phyloP scores from a whole-genome alignment of 2,888 invertebrate genomes.

The Aleiodes testaceus region DNA sequence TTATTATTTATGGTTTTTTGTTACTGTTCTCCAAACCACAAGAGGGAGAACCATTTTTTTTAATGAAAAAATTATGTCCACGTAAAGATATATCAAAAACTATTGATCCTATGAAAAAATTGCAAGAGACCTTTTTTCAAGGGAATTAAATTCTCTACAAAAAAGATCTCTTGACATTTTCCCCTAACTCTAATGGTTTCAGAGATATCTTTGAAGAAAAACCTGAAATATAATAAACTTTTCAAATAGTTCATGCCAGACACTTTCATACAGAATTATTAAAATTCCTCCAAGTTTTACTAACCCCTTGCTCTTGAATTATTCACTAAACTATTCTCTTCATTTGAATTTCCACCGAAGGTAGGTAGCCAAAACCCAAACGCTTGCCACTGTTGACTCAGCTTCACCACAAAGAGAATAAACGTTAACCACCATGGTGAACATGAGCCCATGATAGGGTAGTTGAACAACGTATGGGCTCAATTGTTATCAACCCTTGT shows the following conservation, averaged over 20 bases:
- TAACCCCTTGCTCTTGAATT: conserved; percentile 30
- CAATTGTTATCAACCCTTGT: conserved; percentile 15
- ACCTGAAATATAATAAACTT: background rate
- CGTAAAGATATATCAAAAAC: too few relatives aligned
- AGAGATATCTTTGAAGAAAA: too few relatives aligned
- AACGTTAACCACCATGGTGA: conserved; percentile 39
- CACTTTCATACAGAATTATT: too few relatives aligned
- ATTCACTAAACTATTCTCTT: conserved; percentile 29
- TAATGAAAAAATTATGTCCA: too few relatives aligned
- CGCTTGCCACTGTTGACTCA: conserved; percentile 57
- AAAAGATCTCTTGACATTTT: too few relatives aligned
- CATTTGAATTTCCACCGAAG: conserved; percentile 24
- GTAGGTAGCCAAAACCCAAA: conserved; percentile 51
- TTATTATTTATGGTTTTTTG: too few relatives aligned
- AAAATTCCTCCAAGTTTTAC: background rate
- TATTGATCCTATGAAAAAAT: too few relatives aligned
- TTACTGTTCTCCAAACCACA: too few relatives aligned
- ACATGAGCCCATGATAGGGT: conserved; percentile 36
- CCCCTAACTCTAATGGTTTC: too few relatives aligned
- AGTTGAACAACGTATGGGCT: conserved; percentile 7
- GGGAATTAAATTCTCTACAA: too few relatives aligned
- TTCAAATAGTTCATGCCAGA: background rate
- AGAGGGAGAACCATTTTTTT: too few relatives aligned
- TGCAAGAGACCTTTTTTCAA: too few relatives aligned
- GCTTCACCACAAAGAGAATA: conserved; percentile 50